Base-by-base conservation (phyloP, 2,113 vertebrate species). In the Kryptolebias marmoratus region DNA sequence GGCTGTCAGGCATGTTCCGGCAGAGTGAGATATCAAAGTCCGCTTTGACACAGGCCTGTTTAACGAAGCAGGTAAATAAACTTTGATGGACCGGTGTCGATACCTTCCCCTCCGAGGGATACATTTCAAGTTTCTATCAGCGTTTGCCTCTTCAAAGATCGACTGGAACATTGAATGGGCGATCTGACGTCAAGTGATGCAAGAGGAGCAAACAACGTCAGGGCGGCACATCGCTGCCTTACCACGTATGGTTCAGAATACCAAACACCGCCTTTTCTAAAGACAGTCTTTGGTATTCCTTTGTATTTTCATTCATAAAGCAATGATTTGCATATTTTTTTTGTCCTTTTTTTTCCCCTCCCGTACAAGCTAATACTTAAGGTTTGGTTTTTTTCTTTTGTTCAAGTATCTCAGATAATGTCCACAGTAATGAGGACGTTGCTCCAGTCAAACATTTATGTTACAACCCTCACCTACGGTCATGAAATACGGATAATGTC, bases 11-110 rank as follows among this genome's bases (percentile, higher is more conserved):
- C 16, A 54, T 67, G 75, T 62, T 84, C 30, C 61, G 22, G 49
- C 10, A 42, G 71, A 85, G 66, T 64, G 71, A 83, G 64, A 79
- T 60, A 71, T 85, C 71, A 80, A 79, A 72, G 63, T 67, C 69
- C 78, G 57, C 80, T 91, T 80, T 82, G 83, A 85, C 57, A 77
- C 53, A 15, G 60, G 27, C 47, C 57, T 53, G 59, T 71, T 50
- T 89, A 80, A 87, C 83, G 42, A 79, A 83, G 70, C 82, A 73
- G 79, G 58, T 84, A 66, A 77, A 64, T 42, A 58, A 49, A 73
- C 68, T 68, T 47, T 83, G 84, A 89, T 73, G 75, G 78, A 76
- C 65, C 62, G 12, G 27, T 84, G 80, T 73, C 84, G 77, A 80
- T 69, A 74, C 56, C n/a, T 58, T 27, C 58, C 31, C 56, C 57